Evolutionary conservation across 2,113 vertebrate genomes (phyloP).

Genomic region (Lichenostomus cassidix): DNA sequence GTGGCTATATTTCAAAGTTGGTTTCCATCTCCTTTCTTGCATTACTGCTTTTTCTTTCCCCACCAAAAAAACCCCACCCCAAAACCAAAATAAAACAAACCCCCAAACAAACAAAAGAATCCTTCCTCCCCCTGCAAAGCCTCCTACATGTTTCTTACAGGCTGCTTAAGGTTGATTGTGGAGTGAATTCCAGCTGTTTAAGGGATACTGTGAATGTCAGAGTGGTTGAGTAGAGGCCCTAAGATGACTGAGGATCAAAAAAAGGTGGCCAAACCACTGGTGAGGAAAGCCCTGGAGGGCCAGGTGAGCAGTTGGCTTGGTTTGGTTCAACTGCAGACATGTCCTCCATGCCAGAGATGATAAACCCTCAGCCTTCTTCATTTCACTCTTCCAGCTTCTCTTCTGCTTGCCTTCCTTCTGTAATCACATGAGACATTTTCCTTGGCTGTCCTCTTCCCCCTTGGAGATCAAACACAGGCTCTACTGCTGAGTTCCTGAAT

Average conservation of each 20-base stretch:
- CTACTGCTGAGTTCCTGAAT: background rate
- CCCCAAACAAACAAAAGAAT: background rate
- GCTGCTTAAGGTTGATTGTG: background rate
- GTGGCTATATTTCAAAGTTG: slow-evolving; percentile 17
- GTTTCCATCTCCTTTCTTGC: background rate
- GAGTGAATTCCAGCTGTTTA: background rate
- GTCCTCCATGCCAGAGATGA: background rate
- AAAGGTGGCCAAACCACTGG: background rate
- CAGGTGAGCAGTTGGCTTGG: background rate
- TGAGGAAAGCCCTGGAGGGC: no score
- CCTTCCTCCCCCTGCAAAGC: fast-evolving
- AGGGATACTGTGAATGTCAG: background rate
- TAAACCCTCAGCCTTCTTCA: background rate
- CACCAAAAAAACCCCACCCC: no score
- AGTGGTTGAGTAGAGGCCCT: background rate
- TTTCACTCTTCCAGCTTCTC: background rate
- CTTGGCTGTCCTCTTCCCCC: background rate
- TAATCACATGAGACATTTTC: background rate
- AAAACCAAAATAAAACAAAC: background rate
- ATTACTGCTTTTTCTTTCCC: background rate
- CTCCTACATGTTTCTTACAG: background rate
- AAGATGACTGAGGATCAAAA: background rate
- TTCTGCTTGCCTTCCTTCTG: background rate
- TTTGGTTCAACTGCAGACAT: background rate
- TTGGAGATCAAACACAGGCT: background rate